Evolutionary conservation across 2,888 invertebrate genomes (phyloP), one percentile per base, ranked within the genome.

Genomic region (Andrena chrysosceles): DNA sequence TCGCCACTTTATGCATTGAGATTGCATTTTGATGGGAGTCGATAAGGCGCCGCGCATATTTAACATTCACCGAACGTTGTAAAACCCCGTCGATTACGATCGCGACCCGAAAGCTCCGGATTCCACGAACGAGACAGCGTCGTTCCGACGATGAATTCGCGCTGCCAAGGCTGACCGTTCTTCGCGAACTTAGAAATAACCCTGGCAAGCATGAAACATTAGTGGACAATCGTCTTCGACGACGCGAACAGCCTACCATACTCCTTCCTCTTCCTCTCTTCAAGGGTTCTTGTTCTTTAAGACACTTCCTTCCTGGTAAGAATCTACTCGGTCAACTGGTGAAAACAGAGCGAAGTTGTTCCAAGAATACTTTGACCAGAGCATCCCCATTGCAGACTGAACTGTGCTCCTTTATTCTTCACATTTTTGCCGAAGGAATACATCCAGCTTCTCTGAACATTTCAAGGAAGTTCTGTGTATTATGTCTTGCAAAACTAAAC

Each of bases 131-230:
- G n/a, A 13, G 31, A 49, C 31, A n/a, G 10, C 42, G 70, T 26
- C 67, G 26, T 35, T 23, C 63, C 42, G 20, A 67, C 56, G 67
- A 68, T 49, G 66, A 67, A 77, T 77, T 64, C 64, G 48, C 70
- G 13, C 7, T 23, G 26, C 16, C 59, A 26, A 59, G 23, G 23
- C 56, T 56, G 20, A 8, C 52, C 23, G 56, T 23, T 56, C 52
- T 8, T 2, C 23, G 23, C 2, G 10, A 13, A 10, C 56, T 56
- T 23, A 23, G 56, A 23, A 56, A 56, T 23, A 23, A 56, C 20
- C 23, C 23, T 23, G 56, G 23, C 10, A 23, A 56, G 42, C 23
- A 56, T 4, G 54, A n/a, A 23, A 56, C 20, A 56, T 56, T 56
- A 26, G 56, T 3, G 23, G 23, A 13, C 56, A 26, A 20, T 56